These are phyloP conservation scores for Blomia tropicalis DNA, from an alignment of 2,888 invertebrate genomes.

Conservation along the genomic window DNA sequence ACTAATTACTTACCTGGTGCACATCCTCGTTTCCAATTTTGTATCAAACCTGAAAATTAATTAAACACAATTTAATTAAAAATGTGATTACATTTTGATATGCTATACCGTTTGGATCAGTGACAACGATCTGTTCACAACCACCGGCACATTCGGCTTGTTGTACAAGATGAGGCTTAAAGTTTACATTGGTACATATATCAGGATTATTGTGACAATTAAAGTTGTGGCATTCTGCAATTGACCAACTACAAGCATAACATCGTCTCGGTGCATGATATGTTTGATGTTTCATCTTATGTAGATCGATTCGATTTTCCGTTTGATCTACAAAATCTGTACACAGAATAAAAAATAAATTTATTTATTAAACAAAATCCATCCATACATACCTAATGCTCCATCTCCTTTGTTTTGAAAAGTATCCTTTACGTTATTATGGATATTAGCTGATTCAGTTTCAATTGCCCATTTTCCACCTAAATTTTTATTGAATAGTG, in stretches of 20 bases:
- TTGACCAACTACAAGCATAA: conserved; percentile 21
- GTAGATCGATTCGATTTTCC: no score
- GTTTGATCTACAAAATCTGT: no score
- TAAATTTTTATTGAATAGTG: no score
- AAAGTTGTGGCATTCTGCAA: conserved; percentile 20
- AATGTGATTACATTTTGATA: neutral
- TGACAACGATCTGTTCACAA: conserved; percentile 25
- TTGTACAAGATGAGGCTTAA: conserved; percentile 17
- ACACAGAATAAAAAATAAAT: no score
- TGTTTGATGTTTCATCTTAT: no score
- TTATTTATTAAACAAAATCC: no score
- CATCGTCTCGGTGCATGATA: conserved; percentile 8
- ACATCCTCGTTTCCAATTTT: conserved; percentile 19
- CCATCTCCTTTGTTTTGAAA: no score
- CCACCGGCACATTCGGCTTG: conserved; percentile 24
- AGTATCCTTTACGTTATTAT: no score
- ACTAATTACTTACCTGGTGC: conserved; percentile 15
- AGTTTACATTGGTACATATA: conserved; percentile 24
- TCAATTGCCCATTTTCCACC: no score
- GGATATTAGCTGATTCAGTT: no score
- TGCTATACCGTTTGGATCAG: conserved; percentile 24
- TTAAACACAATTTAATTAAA: neutral
- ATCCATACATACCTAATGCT: no score
- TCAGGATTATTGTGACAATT: conserved; percentile 26
- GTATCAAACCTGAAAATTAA: neutral